Percentiles rank a stretch among this genome's conserved stretches.
These are phyloP conservation scores for Rhizomys pruinosus DNA, from an alignment of 2,113 vertebrate species.

Conservation along the genomic window DNA sequence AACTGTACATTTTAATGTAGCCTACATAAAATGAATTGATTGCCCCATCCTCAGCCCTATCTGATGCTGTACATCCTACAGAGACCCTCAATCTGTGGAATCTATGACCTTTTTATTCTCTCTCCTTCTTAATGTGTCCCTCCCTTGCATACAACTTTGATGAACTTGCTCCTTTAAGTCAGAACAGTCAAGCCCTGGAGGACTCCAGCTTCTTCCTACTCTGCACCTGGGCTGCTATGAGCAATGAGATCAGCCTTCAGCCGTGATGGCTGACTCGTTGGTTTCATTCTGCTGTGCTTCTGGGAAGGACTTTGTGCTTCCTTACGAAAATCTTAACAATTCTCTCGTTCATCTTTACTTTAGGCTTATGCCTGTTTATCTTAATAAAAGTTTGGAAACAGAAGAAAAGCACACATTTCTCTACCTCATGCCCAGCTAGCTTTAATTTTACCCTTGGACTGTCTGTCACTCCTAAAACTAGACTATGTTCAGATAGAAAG, in stretches of 20 bases:
- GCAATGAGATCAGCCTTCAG: background rate
- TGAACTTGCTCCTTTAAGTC: background rate
- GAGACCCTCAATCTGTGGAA: background rate
- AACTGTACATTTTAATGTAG: conserved; percentile 37
- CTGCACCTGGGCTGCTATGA: background rate
- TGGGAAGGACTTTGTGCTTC: background rate
- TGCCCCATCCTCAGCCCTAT: background rate
- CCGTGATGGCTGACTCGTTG: background rate
- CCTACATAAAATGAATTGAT: background rate
- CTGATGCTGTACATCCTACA: background rate
- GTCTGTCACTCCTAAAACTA: background rate
- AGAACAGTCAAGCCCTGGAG: background rate
- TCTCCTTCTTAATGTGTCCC: background rate
- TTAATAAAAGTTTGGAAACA: background rate
- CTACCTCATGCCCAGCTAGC: background rate
- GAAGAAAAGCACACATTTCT: background rate
- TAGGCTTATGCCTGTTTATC: background rate
- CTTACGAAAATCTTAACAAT: background rate
- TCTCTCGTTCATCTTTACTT: background rate
- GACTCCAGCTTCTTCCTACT: background rate
- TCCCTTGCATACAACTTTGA: background rate
- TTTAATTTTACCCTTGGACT: background rate
- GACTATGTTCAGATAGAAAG: background rate
- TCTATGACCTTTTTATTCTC: background rate
- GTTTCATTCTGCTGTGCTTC: background rate